phyloP scores from a whole-genome alignment of 2,888 invertebrate species.

The Microplitis deprimator region DNA sequence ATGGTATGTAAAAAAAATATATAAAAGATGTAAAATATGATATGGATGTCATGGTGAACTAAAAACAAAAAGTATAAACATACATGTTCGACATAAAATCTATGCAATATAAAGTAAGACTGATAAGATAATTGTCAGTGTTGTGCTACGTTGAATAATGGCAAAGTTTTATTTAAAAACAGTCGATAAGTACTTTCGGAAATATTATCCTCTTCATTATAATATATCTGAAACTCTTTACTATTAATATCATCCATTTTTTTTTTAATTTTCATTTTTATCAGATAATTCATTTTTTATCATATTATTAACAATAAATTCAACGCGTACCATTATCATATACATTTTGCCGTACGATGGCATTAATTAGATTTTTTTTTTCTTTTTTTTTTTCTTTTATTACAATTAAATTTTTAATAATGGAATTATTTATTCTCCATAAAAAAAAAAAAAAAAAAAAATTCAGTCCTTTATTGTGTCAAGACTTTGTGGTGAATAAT shows the following conservation, averaged over 20 bases:
- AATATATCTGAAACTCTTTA: constrained; percentile 64
- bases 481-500: constrained; percentile 58
- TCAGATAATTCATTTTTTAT: constrained; percentile 55
- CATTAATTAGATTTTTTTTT: constrained; percentile 57
- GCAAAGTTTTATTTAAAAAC: constrained; percentile 65
- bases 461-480: constrained; percentile 51
- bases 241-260: constrained; percentile 48
- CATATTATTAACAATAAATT: constrained; percentile 63
- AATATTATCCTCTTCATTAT: constrained; percentile 48
- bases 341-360: constrained; percentile 66
- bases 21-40: not conserved
- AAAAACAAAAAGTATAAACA: not conserved
- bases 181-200: constrained; percentile 70
- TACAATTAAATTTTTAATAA: constrained; percentile 49
- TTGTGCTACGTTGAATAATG: constrained; percentile 61
- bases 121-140: constrained; percentile 43
- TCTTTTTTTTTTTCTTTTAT: constrained; percentile 48
- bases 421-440: constrained; percentile 57
- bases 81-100: constrained; percentile 46
- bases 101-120: constrained; percentile 38
- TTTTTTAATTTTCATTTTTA: constrained; percentile 47
- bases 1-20: not conserved
- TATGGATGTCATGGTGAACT: not conserved
- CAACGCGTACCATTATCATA: constrained; percentile 60
- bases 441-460: constrained; percentile 49